These are phyloP conservation scores for Phenganax stokvisi DNA, from an alignment of 92 coral and sea anemone genomes.

Conservation along the genomic window DNA sequence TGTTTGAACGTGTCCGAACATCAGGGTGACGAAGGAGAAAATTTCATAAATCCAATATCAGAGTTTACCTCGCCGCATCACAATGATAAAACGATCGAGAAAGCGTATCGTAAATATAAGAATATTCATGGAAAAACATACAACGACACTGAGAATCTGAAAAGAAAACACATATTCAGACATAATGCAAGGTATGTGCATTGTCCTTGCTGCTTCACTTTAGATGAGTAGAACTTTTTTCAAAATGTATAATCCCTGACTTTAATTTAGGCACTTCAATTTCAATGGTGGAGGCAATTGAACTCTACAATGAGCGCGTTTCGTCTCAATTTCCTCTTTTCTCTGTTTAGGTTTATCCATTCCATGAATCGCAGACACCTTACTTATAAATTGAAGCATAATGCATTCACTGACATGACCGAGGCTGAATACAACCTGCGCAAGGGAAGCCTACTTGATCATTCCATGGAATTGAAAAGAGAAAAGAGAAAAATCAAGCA, in stretches of 20 bases:
- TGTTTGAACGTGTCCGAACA: constrained; percentile 4
- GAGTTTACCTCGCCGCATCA: constrained; percentile 73
- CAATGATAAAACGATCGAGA: constrained; percentile 67
- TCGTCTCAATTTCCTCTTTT: background rate
- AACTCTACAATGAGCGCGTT: background rate
- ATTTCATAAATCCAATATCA: constrained; percentile 86
- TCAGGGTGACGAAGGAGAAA: constrained; percentile 30
- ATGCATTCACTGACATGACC: constrained; percentile 87
- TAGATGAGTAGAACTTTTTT: background rate
- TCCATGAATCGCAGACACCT: constrained; percentile 69
- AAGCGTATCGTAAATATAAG: constrained; percentile 67
- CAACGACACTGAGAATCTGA: constrained; percentile 58
- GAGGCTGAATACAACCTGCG: constrained; percentile 64
- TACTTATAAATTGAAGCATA: constrained; percentile 56
- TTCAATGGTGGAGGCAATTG: background rate
- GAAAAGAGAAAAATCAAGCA: constrained; percentile 1
- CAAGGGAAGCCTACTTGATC: constrained; percentile 71
- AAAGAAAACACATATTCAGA: constrained; percentile 71
- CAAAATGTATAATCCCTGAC: background rate
- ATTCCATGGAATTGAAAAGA: constrained; percentile 41
- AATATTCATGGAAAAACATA: constrained; percentile 57
- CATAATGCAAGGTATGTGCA: constrained; percentile 76
- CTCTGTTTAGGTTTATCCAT: constrained; percentile 61
- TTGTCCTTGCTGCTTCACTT: background rate
- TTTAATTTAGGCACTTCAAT: background rate